A percentile compares a stretch with the other conserved stretches of the same genome.
phyloP scores from a whole-genome alignment of 1,140 invertebrate species.

The Leptinotarsa texana region DNA sequence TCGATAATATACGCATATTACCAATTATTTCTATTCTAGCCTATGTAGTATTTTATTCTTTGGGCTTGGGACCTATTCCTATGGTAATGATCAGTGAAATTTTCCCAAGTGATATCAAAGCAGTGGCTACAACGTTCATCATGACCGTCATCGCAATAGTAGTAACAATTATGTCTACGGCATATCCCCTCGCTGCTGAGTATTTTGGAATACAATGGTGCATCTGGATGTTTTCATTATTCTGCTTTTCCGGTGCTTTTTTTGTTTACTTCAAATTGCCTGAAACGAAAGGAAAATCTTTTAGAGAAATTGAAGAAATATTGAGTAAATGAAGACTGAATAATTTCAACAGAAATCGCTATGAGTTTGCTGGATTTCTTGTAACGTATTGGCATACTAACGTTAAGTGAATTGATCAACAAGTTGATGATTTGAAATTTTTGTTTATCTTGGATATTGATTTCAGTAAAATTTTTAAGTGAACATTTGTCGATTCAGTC shows the following conservation, averaged over 20 bases:
- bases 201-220: constrained; percentile 15
- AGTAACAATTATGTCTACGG: not conserved
- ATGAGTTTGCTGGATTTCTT: too few relatives aligned
- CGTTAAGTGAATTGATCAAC: too few relatives aligned
- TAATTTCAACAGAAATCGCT: too few relatives aligned
- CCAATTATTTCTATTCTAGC: constrained; percentile 68
- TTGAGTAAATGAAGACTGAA: not conserved
- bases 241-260: not conserved
- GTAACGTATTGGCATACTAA: too few relatives aligned
- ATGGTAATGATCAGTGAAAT: constrained; percentile 86
- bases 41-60: constrained; percentile 71
- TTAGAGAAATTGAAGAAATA: not conserved
- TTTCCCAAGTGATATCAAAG: constrained; percentile 76
- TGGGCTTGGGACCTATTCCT: constrained; percentile 80
- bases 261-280: constrained; percentile 11
- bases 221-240: constrained; percentile 1
- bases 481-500: too few relatives aligned
- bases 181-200: constrained; percentile 8
- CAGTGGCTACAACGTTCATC: constrained; percentile 72
- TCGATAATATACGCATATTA: constrained; percentile 59
- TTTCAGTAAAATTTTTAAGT: too few relatives aligned
- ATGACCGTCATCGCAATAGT: not conserved
- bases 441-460: too few relatives aligned
- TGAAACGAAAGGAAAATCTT: constrained; percentile 5
- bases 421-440: too few relatives aligned